phyloP scores from a whole-genome alignment of 2,888 invertebrate genomes.

The Zeuzera pyrina region DNA sequence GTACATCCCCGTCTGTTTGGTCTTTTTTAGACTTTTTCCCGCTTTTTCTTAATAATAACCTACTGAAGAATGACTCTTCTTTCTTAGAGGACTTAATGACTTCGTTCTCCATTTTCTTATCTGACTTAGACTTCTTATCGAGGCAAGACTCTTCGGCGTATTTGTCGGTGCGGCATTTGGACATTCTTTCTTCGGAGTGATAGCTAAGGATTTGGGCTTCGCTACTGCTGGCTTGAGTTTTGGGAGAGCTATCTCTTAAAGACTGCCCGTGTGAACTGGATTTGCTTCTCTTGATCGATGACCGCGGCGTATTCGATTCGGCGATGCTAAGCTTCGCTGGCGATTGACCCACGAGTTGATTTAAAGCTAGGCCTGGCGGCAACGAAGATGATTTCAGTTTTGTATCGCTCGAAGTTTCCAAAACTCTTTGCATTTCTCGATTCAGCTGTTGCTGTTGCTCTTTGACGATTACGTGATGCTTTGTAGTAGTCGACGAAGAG shows the following conservation, averaged over 20 bases:
- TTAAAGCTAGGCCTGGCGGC: slow-evolving; percentile 74
- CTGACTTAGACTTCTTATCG: slow-evolving; percentile 64
- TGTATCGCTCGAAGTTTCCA: slow-evolving; percentile 61
- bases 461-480: slow-evolving; percentile 52
- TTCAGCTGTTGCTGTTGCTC: slow-evolving; percentile 53
- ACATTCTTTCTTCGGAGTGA: slow-evolving; percentile 46
- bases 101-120: slow-evolving; percentile 64
- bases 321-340: slow-evolving; percentile 68
- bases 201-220: slow-evolving; percentile 34
- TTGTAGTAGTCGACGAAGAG: slow-evolving; percentile 67
- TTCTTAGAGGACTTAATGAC: slow-evolving; percentile 63
- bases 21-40: slow-evolving; percentile 79
- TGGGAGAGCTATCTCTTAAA: slow-evolving; percentile 43
- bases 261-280: slow-evolving; percentile 65
- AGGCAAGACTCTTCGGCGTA: slow-evolving; percentile 61
- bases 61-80: slow-evolving; percentile 76
- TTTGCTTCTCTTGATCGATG: slow-evolving; percentile 65
- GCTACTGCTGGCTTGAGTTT: slow-evolving; percentile 22
- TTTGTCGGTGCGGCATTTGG: slow-evolving; percentile 49
- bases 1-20: slow-evolving; percentile 52
- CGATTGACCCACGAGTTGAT: slow-evolving; percentile 60
- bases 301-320: slow-evolving; percentile 50
- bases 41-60: slow-evolving; percentile 78
- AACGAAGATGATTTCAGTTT: slow-evolving; percentile 77
- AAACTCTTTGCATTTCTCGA: slow-evolving; percentile 50